Base-by-base conservation (phyloP, 2,113 vertebrate genomes). In the Calypte anna region DNA sequence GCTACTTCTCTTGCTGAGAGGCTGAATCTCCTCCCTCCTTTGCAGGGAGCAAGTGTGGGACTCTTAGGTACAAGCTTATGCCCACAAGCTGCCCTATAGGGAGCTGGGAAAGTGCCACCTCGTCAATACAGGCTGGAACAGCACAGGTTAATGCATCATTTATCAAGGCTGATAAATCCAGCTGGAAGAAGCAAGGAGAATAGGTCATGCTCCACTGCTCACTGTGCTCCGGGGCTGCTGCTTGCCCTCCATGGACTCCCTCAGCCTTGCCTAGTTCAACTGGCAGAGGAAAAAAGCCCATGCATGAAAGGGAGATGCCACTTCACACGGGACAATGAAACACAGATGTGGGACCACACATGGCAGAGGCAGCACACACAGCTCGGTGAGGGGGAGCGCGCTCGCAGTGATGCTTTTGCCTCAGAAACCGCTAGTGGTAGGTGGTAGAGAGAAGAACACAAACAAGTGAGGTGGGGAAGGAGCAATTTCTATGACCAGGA, bases 21-120 rank as follows among this genome's bases (percentile, higher is more conserved):
- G 55, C 61, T 25, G 33, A 67, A 19, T 28, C 36, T 36, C 24
- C n/a, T 27, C 21, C 55, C 43, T 82, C 22, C 23, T 38, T 69
- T 2, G 2, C 25, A 53, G 33, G 8, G 22, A 36, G 43, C 4
- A 67, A 51, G 4, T 4, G 3, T 48, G 22, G 44, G 59, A 30
- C 33, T 61, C 33, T 44, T 44, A 4, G 4, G 12, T 0, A 3
- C 48, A 43, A 50, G 40, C 40, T 50, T 48, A 53, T 66, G 91
- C 2, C 0, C 12, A 7, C 3, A 0, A 46, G n/a, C 40, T 87
- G 48, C 66, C 67, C 2, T 2, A 12, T 0, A 0, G 58, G 22
- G 50, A 72, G 53, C 73, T 84, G 54, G 63, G 31, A 31, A 74
- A 80, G 21, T 61, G 21, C 46, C 22, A 21, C 31, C 19, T 51